Evolutionary conservation across 2,888 invertebrate genomes (phyloP), one percentile per base, ranked within the genome.

Genomic region (Ochropleura leucogaster): DNA sequence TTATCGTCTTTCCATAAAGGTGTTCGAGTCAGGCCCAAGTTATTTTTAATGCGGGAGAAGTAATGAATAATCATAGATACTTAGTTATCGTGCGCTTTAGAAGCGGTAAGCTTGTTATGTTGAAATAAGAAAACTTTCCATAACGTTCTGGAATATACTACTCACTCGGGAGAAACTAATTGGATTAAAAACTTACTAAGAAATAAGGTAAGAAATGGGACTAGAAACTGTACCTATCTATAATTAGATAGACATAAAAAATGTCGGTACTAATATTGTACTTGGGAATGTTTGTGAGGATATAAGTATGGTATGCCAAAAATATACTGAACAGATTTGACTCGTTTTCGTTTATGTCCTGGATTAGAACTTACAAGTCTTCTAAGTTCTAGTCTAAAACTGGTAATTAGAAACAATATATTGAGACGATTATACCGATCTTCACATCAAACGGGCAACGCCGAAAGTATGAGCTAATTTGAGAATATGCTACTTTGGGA

Each of bases 91-190:
- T 67, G 55, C 80, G 47, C 55, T 72, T 51, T 53, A 62, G 42
- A 55, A 70, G 62, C 76, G 66, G 63, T 16, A 64, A 80, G 68
- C 81, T 60, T 60, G 80, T 77, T 77, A 80, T 82, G 82, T 72
- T 72, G 72, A 84, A 80, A 84, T 76, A 47, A 69, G 72, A 42
- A 77, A 84, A 80, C 84, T 80, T 84, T 84, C 84, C 69, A 72
- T 72, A 8, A 44, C 47, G 55, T 77, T 82, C 82, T 82, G 84
- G 82, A 82, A 82, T 55, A 30, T 2, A 80, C 46, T 67, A 63
- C 53, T 55, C 4, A 67, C 51, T 66, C 1, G 44, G n/a, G 65
- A 68, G 46, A 49, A 75, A 66, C 60, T 20, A 69, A 7, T 42
- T 60, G 20, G 20, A 57, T 57, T 68, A 20, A 47, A 74, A 47